These are phyloP conservation scores for Sebastes fasciatus DNA, from an alignment of 2,113 vertebrate species.

Conservation along the genomic window DNA sequence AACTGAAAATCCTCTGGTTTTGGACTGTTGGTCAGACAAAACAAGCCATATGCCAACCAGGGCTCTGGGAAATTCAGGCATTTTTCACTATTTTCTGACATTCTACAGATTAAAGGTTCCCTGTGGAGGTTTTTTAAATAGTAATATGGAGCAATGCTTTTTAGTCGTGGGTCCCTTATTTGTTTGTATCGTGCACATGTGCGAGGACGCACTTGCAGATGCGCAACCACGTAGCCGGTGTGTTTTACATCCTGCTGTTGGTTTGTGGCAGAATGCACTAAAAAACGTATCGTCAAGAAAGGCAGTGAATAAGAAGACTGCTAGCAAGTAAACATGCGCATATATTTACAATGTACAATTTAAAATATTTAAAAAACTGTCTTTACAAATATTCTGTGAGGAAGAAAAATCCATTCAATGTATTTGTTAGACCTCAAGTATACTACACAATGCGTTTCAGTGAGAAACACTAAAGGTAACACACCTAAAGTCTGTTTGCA, in stretches of 20 bases:
- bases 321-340: background rate
- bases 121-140: background rate
- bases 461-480: background rate
- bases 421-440: background rate
- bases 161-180: background rate
- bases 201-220: too few species aligned
- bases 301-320: background rate
- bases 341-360: too few species aligned
- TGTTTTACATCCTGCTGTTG: background rate
- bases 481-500: background rate
- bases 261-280: background rate
- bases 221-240: too few species aligned
- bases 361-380: too few species aligned
- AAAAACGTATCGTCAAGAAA: background rate
- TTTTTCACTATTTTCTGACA: background rate
- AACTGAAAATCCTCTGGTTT: background rate
- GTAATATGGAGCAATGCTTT: background rate
- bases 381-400: background rate
- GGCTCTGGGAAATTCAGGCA: background rate
- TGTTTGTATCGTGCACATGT: background rate
- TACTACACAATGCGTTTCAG: background rate
- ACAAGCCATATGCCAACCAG: background rate
- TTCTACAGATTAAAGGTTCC: background rate
- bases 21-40: background rate
- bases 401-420: background rate